Conservation (phyloP, 2,888 invertebrate species). For the Alcis repandata region DNA sequence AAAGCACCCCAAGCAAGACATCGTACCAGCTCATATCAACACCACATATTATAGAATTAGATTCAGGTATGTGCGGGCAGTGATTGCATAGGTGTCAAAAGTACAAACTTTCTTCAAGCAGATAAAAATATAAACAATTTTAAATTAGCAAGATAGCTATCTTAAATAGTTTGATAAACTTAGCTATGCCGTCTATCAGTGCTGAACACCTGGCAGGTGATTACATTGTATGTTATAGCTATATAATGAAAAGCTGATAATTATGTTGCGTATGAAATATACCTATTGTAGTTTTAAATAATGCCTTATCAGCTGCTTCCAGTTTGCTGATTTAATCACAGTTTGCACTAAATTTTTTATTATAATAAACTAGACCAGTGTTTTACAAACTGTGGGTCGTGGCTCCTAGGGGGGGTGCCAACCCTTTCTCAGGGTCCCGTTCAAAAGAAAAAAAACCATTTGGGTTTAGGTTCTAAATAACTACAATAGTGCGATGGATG, state of each 20-base stretch:
- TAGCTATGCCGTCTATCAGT: neutral
- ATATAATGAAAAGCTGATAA: neutral
- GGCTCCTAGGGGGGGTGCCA: too few relatives aligned
- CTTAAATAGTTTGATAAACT: neutral
- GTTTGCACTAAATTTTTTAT: neutral
- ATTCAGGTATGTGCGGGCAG: too few relatives aligned
- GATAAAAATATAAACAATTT: neutral
- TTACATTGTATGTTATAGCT: neutral
- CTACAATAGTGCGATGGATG: too few relatives aligned
- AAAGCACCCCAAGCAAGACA: too few relatives aligned
- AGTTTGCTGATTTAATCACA: neutral
- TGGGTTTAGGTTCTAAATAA: too few relatives aligned
- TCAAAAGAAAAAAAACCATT: too few relatives aligned
- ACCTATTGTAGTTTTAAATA: too few relatives aligned
- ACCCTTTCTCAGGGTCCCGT: too few relatives aligned
- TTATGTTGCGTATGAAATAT: neutral
- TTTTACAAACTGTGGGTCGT: too few relatives aligned
- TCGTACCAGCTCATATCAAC: too few relatives aligned
- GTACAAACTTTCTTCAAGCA: neutral
- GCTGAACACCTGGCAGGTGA: neutral
- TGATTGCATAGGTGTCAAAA: neutral
- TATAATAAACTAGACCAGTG: too few relatives aligned
- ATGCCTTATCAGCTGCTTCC: neutral
- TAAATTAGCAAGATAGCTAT: neutral
- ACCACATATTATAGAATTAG: too few relatives aligned